Conservation (phyloP, 1,140 invertebrate genomes). For the Calycopis cecrops region DNA sequence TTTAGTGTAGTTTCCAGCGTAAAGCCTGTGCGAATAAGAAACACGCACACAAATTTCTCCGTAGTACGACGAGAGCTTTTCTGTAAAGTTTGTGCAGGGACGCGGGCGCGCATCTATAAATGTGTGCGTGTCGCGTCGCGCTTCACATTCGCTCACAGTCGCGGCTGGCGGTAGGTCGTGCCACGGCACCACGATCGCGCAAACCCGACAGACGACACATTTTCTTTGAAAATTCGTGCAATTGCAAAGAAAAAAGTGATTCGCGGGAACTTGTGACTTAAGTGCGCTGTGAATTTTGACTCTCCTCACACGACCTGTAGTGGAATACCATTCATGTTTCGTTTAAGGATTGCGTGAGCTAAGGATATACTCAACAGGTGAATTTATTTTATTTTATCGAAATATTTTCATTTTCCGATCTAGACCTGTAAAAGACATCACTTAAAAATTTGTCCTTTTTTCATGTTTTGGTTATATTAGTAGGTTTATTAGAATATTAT, state of each 20-base stretch:
- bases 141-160: slow-evolving; percentile 46
- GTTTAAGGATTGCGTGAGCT: slow-evolving; percentile 62
- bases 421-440: too few relatives aligned
- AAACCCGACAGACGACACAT: slow-evolving; percentile 46
- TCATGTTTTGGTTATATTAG: too few relatives aligned
- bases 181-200: slow-evolving; percentile 62
- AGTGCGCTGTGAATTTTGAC: slow-evolving; percentile 55
- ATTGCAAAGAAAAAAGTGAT: slow-evolving; percentile 71
- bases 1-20: too few relatives aligned
- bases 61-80: slow-evolving; percentile 30
- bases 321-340: slow-evolving; percentile 49
- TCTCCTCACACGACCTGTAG: slow-evolving; percentile 38
- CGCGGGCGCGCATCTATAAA: slow-evolving; percentile 40
- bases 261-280: slow-evolving; percentile 53
- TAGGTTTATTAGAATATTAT: not conserved
- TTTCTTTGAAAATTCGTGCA: slow-evolving; percentile 71
- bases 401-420: too few relatives aligned
- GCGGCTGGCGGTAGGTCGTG: slow-evolving; percentile 66
- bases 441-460: too few relatives aligned
- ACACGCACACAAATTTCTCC: not conserved
- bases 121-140: slow-evolving; percentile 33
- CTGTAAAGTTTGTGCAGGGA: slow-evolving; percentile 38
- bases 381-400: slow-evolving; percentile 29
- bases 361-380: slow-evolving; percentile 42
- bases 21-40: too few relatives aligned